These are phyloP conservation scores for Dolichopus griseipennis DNA, from an alignment of 2,888 invertebrate species.

Conservation along the genomic window DNA sequence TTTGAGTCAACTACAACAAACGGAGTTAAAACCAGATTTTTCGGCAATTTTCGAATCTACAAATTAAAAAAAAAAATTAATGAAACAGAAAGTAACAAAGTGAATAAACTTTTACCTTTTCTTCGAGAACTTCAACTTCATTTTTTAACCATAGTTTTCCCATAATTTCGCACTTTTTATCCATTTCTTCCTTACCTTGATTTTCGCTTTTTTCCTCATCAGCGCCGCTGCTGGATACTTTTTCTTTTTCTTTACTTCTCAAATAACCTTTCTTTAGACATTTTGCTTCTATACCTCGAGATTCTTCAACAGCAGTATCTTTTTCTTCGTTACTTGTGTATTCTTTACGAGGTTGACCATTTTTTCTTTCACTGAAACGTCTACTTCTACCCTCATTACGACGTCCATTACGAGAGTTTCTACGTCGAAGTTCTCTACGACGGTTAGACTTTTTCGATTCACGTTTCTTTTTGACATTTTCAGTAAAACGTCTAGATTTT, in stretches of 20 bases:
- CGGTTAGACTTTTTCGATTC: conserved; percentile 38
- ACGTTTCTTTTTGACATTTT: conserved; percentile 40
- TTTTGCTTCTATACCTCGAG: conserved; percentile 27
- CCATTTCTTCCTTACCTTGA: conserved; percentile 28
- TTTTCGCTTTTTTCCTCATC: conserved; percentile 40
- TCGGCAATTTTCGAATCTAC: conserved; percentile 36
- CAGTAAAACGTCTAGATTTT: conserved; percentile 34
- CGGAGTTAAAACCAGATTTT: conserved; percentile 56
- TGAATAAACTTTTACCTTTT: conserved; percentile 45
- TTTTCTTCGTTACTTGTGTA: conserved; percentile 43
- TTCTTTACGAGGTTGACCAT: conserved; percentile 39
- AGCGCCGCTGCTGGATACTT: conserved; percentile 41
- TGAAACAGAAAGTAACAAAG: not conserved
- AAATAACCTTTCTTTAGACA: conserved; percentile 41
- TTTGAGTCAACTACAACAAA: conserved; percentile 82
- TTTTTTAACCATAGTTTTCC: conserved; percentile 83
- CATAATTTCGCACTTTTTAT: conserved; percentile 51
- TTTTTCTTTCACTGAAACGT: conserved; percentile 40
- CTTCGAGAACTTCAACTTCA: conserved; percentile 79
- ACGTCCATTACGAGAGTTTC: conserved; percentile 22
- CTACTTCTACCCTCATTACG: conserved; percentile 39
- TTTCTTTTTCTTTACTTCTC: conserved; percentile 39
- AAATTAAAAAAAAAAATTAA: conserved; percentile 14
- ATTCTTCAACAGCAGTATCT: conserved; percentile 39
- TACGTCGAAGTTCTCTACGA: conserved; percentile 35